Conservation (phyloP, 2,113 vertebrate species). For the cat (Felis catus) region F.catus_Fca126_mat1.0 CM031412.1:236643001-236643500, state of each 20-base stretch:
- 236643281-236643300: too few relatives aligned
- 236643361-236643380: accelerated
- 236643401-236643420: accelerated
- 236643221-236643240: background rate
- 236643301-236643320: background rate
- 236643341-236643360: accelerated
- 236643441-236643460: accelerated
- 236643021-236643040: background rate
- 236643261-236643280: accelerated
- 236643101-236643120: background rate
- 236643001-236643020: background rate
- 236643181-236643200: background rate
- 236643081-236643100: background rate
- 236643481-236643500: background rate
- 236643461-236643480: background rate
- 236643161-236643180: background rate
- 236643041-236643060: accelerated
- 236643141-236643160: background rate
- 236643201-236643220: background rate
- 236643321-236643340: accelerated
- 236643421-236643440: accelerated
- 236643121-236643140: background rate
- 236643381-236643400: accelerated
- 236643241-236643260: background rate
- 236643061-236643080: accelerated